These are phyloP conservation scores for Thomomys bottae DNA, from an alignment of 2,113 vertebrate species.

Conservation along the genomic window DNA sequence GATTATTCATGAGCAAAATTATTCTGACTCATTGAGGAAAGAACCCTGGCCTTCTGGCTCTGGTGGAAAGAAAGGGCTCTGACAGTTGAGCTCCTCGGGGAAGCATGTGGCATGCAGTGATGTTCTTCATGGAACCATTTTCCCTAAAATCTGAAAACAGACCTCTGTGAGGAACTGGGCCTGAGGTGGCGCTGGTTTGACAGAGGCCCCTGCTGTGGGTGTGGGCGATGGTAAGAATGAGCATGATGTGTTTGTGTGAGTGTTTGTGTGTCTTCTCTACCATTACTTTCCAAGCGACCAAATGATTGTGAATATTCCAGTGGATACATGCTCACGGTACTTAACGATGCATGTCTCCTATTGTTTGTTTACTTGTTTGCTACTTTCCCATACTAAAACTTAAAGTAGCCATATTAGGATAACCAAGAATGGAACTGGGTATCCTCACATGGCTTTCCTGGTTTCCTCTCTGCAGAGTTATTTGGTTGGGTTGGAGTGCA, in stretches of 20 bases:
- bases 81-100: neutral
- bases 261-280: neutral
- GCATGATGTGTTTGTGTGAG: neutral
- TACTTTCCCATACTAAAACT: neutral
- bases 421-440: neutral
- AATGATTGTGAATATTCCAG: neutral
- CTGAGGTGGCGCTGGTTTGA: neutral
- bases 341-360: neutral
- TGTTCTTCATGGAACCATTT: neutral
- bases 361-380: too few relatives aligned
- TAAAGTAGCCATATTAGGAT: neutral
- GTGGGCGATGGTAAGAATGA: neutral
- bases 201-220: neutral
- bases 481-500: neutral
- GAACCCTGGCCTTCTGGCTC: neutral
- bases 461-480: neutral
- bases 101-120: neutral
- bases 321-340: neutral
- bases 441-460: neutral
- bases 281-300: neutral
- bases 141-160: neutral
- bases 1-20: neutral
- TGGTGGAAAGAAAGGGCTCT: neutral
- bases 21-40: constrained; percentile 10
- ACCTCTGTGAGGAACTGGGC: neutral